Conservation (phyloP, 2,113 vertebrate genomes). For the Theropithecus gelada region DNA sequence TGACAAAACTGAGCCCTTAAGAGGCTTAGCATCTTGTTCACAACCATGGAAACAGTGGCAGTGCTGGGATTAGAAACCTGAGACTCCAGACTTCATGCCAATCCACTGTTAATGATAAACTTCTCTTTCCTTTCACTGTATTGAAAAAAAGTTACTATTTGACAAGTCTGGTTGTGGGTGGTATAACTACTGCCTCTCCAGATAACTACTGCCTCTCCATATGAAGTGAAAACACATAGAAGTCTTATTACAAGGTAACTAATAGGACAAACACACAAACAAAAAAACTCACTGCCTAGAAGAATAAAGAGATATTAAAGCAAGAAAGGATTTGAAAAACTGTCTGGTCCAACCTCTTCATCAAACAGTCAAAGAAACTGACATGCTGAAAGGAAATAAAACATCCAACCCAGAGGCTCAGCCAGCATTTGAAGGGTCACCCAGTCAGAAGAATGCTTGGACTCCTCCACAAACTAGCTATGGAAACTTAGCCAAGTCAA, state of each 20-base stretch:
- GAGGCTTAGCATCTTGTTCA: neutral
- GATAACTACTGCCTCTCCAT: neutral
- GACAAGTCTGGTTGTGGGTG: neutral
- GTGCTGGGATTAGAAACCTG: neutral
- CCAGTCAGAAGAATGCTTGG: neutral
- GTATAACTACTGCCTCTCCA: neutral
- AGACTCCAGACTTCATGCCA: neutral
- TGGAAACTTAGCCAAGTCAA: neutral
- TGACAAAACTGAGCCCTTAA: neutral
- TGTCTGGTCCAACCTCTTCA: neutral
- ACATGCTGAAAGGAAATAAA: neutral
- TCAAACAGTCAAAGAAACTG: neutral
- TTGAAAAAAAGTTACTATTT: neutral
- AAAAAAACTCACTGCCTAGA: neutral
- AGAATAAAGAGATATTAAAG: neutral
- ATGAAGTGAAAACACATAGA: neutral
- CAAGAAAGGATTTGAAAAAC: neutral
- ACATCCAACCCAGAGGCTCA: neutral
- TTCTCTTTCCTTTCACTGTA: neutral
- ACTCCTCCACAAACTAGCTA: neutral
- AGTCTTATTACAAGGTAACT: neutral
- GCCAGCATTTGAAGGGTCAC: neutral
- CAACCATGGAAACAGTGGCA: rapidly evolving
- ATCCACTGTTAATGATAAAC: rapidly evolving
- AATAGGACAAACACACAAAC: neutral